Evolutionary conservation across 2,888 invertebrate species (phyloP), one percentile per base, ranked within the genome.

Genomic region (Lamproptera curius): DNA sequence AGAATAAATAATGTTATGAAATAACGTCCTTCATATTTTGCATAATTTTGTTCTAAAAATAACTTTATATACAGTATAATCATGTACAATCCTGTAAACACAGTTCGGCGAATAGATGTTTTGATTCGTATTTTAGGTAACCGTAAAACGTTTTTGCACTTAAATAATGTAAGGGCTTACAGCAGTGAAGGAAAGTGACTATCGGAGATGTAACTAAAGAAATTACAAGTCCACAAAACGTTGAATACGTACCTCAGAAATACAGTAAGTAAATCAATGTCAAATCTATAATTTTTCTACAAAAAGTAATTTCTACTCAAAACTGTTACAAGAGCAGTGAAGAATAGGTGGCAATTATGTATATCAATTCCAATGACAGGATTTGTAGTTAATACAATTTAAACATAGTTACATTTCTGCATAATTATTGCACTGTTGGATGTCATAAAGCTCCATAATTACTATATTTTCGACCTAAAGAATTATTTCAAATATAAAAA

Each of bases 211-310:
- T 95, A 55, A 89, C 90, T 26, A 94, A 93, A 72, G 87, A 89
- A 31, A 63, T 88, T 9, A 64, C 65, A 49, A 66, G 76, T 37
- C 91, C 95, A 0, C 91, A 90, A 61, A 89, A 91, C 68, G 91
- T 92, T 1, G 94, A 96, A 86, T 91, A 94, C 71, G 95, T 98
- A n/a, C 97, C 98, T 6, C 84, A 89, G 61, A 92, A 93, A 62
- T 95, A 94, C 72, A 86, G 95, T 95, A 89, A 92, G 93, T 90
- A n/a, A n/a, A n/a, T n/a, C n/a, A n/a, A n/a, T n/a, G n/a, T n/a
- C n/a, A n/a, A n/a, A n/a, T n/a, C n/a, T n/a, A n/a, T n/a, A n/a
- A n/a, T n/a, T n/a, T n/a, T n/a, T n/a, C n/a, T n/a, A n/a, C n/a
- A n/a, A n/a, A n/a, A n/a, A n/a, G n/a, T n/a, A n/a, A n/a, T n/a